Evolutionary conservation across 2,797 vertebrate genomes (phyloP), one percentile per base, ranked within the genome.

Genomic region (Siniperca obscura): DNA sequence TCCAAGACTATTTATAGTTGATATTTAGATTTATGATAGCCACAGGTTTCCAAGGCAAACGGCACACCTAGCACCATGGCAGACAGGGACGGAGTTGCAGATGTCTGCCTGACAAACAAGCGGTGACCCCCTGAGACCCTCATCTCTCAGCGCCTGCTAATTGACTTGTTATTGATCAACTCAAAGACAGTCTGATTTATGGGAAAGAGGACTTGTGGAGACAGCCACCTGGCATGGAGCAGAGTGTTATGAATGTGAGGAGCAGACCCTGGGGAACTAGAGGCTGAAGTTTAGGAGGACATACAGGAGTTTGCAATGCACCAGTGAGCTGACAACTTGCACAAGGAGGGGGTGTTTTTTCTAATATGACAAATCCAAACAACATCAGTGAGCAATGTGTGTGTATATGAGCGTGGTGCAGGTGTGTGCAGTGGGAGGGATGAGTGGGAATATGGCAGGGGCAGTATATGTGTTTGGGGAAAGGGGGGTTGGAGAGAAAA

Each of bases 121-220:
- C 93, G 55, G 76, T 87, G 93, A 95, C 94, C 94, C 93, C 89
- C 74, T 72, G 93, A 95, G 94, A 95, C 94, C 91, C 75, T 90
- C 76, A 87, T 93, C 91, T 90, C 92, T 93, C 87, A 62, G 73
- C 48, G 76, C 88, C 93, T 90, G 90, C 93, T 95, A 94, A 95
- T 95, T 94, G 93, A 94, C 94, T 95, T 96, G 96, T 96, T 96
- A 96, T 96, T 96, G 95, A 96, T 96, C 94, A 96, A 94, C 86
- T 91, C 90, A 91, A 92, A 88, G 93, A 90, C 94, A 93, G 94
- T 93, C 93, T 96, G 95, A 95, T 96, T 93, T 93, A 95, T 95
- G 94, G 89, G 86, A 27, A 88, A 86, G 89, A 85, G 75, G 86
- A 91, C 86, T 88, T 86, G 85, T 65, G 85, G 83, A 92, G 93